Evolutionary conservation across 1,140 invertebrate genomes (phyloP).

Genomic region (Ips typographus): DNA sequence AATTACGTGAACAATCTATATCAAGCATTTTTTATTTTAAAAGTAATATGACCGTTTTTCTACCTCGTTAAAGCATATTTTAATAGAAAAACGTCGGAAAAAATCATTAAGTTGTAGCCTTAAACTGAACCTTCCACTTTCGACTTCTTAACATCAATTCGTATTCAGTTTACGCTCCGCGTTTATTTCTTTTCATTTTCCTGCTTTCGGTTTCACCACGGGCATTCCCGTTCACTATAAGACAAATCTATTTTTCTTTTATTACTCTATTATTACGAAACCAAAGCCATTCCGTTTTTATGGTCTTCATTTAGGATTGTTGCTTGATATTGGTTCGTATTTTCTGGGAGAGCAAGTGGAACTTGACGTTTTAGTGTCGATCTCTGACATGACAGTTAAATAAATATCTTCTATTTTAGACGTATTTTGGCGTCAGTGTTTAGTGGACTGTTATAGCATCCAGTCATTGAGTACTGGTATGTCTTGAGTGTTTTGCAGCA

Average conservation of each 20-base stretch:
- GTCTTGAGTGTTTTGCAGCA: too few species aligned
- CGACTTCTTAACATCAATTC: constrained; percentile 2
- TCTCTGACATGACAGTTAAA: too few species aligned
- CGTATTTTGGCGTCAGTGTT: too few species aligned
- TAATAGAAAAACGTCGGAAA: background rate
- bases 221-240: background rate
- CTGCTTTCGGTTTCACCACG: background rate
- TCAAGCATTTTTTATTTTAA: too few species aligned
- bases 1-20: too few species aligned
- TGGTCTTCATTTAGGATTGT: background rate
- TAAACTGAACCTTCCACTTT: background rate
- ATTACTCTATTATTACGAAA: background rate
- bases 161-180: background rate
- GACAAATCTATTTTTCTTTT: background rate
- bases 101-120: background rate
- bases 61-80: background rate
- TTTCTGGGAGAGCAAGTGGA: background rate
- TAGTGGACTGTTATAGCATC: too few species aligned
- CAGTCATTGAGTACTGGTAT: too few species aligned
- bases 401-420: too few species aligned
- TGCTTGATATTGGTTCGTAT: background rate
- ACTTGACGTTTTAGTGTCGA: background rate
- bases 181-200: constrained; percentile 4
- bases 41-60: background rate
- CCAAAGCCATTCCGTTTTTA: background rate